Conservation (phyloP, 2,888 invertebrate genomes). For the Caenorhabditis sp. region DNA sequence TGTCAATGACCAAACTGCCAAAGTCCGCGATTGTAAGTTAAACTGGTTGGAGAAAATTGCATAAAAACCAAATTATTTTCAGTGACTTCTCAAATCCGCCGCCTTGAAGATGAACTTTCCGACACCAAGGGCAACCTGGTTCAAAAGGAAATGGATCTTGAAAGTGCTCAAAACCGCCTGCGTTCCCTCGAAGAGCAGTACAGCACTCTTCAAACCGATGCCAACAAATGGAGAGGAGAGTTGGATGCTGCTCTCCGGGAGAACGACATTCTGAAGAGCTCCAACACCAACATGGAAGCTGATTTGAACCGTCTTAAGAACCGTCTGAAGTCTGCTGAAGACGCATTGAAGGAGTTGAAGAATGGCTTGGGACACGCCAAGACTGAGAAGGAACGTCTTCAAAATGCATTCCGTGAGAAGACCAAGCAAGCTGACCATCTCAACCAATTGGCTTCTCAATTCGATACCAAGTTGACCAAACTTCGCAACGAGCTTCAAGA, state of each 20-base stretch:
- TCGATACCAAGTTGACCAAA: slow-evolving; percentile 78
- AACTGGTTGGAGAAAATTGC: background rate
- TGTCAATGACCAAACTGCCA: slow-evolving; percentile 78
- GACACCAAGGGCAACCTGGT: slow-evolving; percentile 73
- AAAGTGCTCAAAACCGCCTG: slow-evolving; percentile 77
- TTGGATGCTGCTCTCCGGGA: slow-evolving; percentile 74
- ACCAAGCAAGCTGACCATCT: slow-evolving; percentile 80
- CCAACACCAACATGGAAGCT: slow-evolving; percentile 74
- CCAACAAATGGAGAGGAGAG: slow-evolving; percentile 72
- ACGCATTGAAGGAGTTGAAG: slow-evolving; percentile 76
- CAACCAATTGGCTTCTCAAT: slow-evolving; percentile 75
- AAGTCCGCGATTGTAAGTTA: slow-evolving; percentile 79
- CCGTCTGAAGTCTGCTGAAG: slow-evolving; percentile 75
- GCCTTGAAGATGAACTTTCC: slow-evolving; percentile 81
- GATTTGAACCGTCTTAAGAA: slow-evolving; percentile 75
- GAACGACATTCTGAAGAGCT: slow-evolving; percentile 76
- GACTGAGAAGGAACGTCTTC: slow-evolving; percentile 78
- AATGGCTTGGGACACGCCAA: slow-evolving; percentile 74
- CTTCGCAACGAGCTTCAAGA: slow-evolving; percentile 78
- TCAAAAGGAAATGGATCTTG: slow-evolving; percentile 80
- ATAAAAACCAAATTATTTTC: slow-evolving; percentile 18
- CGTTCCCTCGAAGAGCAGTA: slow-evolving; percentile 79
- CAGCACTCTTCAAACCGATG: slow-evolving; percentile 75
- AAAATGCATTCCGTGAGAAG: slow-evolving; percentile 81
- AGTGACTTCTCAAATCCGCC: slow-evolving; percentile 80